Conservation (phyloP, 2,113 vertebrate genomes). For the Sphaerodactylus townsendi region DNA sequence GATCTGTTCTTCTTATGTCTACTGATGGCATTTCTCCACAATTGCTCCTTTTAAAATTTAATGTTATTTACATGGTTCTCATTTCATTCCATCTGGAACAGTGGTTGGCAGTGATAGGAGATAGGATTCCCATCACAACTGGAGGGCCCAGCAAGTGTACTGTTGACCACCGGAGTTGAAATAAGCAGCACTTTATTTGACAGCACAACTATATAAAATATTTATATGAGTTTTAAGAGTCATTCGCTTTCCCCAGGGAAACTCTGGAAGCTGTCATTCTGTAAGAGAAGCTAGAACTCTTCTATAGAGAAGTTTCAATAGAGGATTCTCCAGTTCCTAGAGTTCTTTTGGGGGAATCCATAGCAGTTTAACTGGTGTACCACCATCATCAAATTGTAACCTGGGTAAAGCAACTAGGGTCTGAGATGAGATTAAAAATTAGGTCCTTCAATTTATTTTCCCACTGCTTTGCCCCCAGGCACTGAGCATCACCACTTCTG, state of each 20-base stretch:
- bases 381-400: background rate
- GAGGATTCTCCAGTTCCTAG: background rate
- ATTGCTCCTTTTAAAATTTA: background rate
- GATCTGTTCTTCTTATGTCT: background rate
- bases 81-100: background rate
- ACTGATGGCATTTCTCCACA: background rate
- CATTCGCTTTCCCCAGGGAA: conserved; percentile 21
- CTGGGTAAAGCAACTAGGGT: background rate
- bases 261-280: background rate
- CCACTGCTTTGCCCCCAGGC: background rate
- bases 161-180: background rate
- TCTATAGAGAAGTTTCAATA: background rate
- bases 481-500: background rate
- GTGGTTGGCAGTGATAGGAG: background rate
- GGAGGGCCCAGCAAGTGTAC: background rate
- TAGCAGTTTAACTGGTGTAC: background rate
- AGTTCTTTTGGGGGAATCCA: background rate
- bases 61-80: background rate
- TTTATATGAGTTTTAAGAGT: background rate
- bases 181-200: background rate
- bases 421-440: background rate
- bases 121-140: background rate
- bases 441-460: background rate
- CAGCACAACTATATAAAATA: background rate
- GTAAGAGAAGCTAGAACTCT: background rate